Evolutionary conservation across 2,113 vertebrate species (phyloP).

Genomic region (Psophia crepitans): DNA sequence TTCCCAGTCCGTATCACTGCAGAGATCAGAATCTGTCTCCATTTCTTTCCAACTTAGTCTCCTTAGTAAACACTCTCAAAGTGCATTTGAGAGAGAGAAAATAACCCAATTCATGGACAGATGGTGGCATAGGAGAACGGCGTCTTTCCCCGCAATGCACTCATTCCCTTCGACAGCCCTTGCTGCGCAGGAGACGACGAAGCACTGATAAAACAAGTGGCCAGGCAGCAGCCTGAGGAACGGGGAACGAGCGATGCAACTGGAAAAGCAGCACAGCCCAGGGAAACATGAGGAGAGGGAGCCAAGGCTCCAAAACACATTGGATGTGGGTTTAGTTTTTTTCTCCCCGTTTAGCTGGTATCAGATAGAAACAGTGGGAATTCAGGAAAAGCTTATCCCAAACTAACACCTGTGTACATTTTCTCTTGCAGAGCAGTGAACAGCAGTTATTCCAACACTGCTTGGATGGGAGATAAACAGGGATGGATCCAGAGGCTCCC

Average conservation of each 20-base stretch:
- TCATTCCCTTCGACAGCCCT: not conserved
- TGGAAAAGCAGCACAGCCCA: not conserved
- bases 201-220: not conserved
- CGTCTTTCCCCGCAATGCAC: too few species aligned
- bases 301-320: fast-evolving
- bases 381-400: not conserved
- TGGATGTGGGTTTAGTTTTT: not conserved
- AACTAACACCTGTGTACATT: not conserved
- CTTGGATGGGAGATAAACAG: fast-evolving
- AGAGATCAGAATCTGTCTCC: not conserved
- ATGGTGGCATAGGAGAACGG: not conserved
- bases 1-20: not conserved
- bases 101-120: not conserved
- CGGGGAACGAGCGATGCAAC: not conserved
- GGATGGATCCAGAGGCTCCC: not conserved
- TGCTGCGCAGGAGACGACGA: fast-evolving
- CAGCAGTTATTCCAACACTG: fast-evolving
- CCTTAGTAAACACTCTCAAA: not conserved
- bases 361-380: not conserved
- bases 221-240: not conserved
- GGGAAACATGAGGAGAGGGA: not conserved
- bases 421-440: not conserved
- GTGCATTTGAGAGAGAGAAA: not conserved
- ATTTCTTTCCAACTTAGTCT: not conserved
- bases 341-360: not conserved